Conservation (phyloP, 2,113 vertebrate species). For the Lepus americanus region DNA sequence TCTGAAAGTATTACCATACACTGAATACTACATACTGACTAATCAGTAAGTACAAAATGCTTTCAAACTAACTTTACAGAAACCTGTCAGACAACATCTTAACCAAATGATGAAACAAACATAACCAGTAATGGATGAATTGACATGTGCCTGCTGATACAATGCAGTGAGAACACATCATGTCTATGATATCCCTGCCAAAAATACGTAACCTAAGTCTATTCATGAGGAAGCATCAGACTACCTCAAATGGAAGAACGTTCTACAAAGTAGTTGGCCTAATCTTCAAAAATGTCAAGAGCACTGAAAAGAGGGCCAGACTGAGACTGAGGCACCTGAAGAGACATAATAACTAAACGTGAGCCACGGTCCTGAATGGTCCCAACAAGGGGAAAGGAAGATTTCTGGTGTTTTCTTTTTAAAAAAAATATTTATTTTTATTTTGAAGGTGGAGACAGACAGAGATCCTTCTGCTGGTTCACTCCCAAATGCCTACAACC, state of each 20-base stretch:
- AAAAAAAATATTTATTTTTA: not conserved
- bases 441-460: no score
- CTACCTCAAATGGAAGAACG: not conserved
- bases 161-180: not conserved
- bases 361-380: not conserved
- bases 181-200: not conserved
- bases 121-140: not conserved
- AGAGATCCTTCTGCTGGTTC: no score
- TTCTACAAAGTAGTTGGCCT: not conserved
- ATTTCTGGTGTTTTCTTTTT: not conserved
- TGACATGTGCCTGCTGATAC: not conserved
- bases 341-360: not conserved
- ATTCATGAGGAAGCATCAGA: constrained; percentile 15
- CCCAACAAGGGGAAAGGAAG: not conserved
- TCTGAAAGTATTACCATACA: constrained; percentile 50
- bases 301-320: constrained; percentile 24
- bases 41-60: constrained; percentile 55
- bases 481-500: no score
- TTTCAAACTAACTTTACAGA: constrained; percentile 34
- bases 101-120: not conserved
- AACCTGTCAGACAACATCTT: constrained; percentile 30
- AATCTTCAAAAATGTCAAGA: constrained; percentile 45
- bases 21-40: constrained; percentile 1
- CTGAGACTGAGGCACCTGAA: constrained; percentile 19
- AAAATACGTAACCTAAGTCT: constrained; percentile 31